Evolutionary conservation across 2,113 vertebrate genomes (phyloP).

Genomic region (Madoqua kirkii): DNA sequence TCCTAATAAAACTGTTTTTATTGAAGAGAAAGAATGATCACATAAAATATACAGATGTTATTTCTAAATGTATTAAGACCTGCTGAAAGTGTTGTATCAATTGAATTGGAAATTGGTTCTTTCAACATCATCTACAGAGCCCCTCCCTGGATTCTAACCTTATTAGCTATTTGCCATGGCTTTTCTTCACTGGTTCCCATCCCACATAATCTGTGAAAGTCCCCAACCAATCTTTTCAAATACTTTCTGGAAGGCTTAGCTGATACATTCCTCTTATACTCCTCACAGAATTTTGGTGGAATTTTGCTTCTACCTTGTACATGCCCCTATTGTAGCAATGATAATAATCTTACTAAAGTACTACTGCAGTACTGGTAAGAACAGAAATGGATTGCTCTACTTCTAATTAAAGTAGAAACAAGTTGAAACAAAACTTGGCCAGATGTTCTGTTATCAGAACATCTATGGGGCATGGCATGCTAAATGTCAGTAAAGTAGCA

Average conservation of each 20-base stretch:
- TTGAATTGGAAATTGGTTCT: background rate
- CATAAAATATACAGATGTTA: background rate
- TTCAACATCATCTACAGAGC: background rate
- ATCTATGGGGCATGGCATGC: background rate
- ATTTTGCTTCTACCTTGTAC: background rate
- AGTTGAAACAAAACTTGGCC: background rate
- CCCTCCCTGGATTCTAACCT: background rate
- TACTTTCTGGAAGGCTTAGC: background rate
- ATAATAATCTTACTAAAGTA: background rate
- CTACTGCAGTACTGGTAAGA: background rate
- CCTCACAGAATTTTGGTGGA: background rate
- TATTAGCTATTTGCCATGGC: background rate
- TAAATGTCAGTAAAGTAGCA: background rate
- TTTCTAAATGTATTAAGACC: background rate
- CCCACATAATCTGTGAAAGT: background rate
- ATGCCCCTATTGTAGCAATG: background rate
- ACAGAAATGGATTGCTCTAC: background rate
- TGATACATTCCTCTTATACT: background rate
- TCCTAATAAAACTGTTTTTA: background rate
- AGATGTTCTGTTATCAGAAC: too few species aligned
- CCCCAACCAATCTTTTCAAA: background rate
- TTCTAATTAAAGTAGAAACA: background rate
- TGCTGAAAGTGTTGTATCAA: background rate
- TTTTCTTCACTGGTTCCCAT: background rate
- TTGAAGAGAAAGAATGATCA: background rate